Percentiles rank a stretch among this genome's conserved stretches.
Evolutionary conservation across 2,113 vertebrate genomes (phyloP).

Genomic region (Proterorhinus semilunaris): DNA sequence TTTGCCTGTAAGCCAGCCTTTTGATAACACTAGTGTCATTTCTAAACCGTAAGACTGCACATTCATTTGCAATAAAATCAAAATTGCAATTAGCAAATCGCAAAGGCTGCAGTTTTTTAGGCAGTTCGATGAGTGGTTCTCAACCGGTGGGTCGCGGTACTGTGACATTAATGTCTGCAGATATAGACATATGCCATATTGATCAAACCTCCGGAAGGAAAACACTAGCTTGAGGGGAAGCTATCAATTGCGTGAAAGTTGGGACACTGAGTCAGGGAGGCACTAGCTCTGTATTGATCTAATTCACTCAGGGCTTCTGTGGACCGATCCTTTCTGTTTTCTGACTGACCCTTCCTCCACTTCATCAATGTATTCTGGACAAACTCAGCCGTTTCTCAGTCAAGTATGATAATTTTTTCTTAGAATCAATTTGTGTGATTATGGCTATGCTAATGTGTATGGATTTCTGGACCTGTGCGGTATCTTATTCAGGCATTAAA

Average conservation of each 20-base stretch:
- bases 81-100: too few relatives aligned
- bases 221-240: slow-evolving; percentile 27
- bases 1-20: too few relatives aligned
- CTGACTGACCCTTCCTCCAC: slow-evolving; percentile 12
- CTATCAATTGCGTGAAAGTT: slow-evolving; percentile 61
- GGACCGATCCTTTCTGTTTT: slow-evolving; percentile 44
- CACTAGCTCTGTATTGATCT: slow-evolving; percentile 54
- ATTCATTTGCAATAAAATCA: too few relatives aligned
- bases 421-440: slow-evolving; percentile 64
- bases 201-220: too few relatives aligned
- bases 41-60: too few relatives aligned
- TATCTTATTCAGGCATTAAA: slow-evolving; percentile 42
- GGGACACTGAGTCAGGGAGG: slow-evolving; percentile 36
- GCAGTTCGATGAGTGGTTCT: too few relatives aligned
- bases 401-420: slow-evolving; percentile 59
- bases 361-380: slow-evolving; percentile 50
- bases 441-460: slow-evolving; percentile 62
- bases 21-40: too few relatives aligned
- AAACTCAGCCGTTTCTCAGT: slow-evolving; percentile 59
- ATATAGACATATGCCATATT: too few relatives aligned
- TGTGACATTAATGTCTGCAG: too few relatives aligned
- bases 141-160: too few relatives aligned
- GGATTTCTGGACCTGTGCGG: slow-evolving; percentile 40
- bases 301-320: slow-evolving; percentile 35
- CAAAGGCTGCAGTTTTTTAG: too few relatives aligned